These are phyloP conservation scores for Amazona vittata DNA, from an alignment of 2,113 vertebrate species.

Conservation along the genomic window DNA sequence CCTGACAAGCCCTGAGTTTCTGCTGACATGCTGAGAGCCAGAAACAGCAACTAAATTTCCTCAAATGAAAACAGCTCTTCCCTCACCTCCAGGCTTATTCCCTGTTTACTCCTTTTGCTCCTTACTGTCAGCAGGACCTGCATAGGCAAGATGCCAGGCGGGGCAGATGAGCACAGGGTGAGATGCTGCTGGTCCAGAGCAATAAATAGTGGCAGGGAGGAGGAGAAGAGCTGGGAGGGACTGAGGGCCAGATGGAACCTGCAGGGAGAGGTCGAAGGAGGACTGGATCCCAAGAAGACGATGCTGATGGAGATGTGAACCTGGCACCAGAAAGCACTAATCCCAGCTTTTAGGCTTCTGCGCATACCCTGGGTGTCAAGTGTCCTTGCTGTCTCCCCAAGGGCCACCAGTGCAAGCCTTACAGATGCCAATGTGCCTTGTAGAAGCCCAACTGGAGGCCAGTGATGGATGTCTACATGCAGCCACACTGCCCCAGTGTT, in stretches of 20 bases:
- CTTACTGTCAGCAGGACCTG: background rate
- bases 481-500: background rate
- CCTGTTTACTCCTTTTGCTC: background rate
- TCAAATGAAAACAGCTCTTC: background rate
- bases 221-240: background rate
- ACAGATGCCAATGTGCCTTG: rapidly evolving
- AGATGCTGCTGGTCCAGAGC: background rate
- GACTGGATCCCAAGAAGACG: background rate
- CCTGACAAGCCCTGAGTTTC: conserved; percentile 51
- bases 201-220: background rate
- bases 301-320: rapidly evolving
- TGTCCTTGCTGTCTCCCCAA: background rate
- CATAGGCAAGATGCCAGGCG: background rate
- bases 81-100: rapidly evolving
- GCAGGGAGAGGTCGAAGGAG: background rate
- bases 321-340: background rate
- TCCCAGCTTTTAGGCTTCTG: background rate
- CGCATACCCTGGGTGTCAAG: no score
- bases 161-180: background rate
- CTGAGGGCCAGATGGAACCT: background rate
- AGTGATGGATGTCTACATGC: background rate
- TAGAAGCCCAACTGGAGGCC: background rate
- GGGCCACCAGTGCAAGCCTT: background rate
- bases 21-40: conserved; percentile 36
- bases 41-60: conserved; percentile 21